These are phyloP conservation scores for Dryobotodes eremita DNA, from an alignment of 2,888 invertebrate genomes.

Conservation along the genomic window DNA sequence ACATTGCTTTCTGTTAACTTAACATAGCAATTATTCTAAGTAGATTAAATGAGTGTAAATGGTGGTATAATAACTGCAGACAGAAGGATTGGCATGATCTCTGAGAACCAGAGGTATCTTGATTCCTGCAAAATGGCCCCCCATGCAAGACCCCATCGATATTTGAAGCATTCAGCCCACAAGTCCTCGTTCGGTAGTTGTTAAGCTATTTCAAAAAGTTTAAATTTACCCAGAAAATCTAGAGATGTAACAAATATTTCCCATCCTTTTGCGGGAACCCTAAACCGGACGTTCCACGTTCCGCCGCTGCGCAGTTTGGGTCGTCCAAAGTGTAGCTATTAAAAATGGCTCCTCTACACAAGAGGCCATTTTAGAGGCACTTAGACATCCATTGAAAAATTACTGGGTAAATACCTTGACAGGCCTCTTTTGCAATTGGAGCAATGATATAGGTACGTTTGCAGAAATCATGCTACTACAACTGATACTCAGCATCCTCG, in stretches of 20 bases:
- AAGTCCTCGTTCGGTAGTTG: conserved; percentile 11
- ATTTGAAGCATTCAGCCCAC: neutral
- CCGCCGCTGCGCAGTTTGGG: conserved; percentile 45
- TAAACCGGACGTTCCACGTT: conserved; percentile 48
- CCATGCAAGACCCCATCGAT: neutral
- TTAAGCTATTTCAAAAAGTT: conserved; percentile 39
- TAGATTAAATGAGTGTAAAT: no score
- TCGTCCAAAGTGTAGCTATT: conserved; percentile 54
- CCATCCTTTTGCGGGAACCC: conserved; percentile 32
- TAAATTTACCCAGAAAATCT: conserved; percentile 24
- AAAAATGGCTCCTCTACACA: conserved; percentile 53
- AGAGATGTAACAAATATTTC: conserved; percentile 45
- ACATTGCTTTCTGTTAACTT: neutral
- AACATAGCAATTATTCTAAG: neutral
- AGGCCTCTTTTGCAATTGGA: conserved; percentile 25
- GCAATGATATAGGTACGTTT: conserved; percentile 1
- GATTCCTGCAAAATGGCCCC: neutral
- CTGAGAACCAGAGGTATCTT: neutral
- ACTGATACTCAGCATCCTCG: neutral
- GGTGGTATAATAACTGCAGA: neutral
- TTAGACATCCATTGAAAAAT: conserved; percentile 55
- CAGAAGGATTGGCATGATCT: neutral
- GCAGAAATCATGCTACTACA: neutral
- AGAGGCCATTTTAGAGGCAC: conserved; percentile 56
- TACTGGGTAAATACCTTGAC: conserved; percentile 20